phyloP scores from a whole-genome alignment of 2,797 vertebrate species.

The Nothura maculosa region DNA sequence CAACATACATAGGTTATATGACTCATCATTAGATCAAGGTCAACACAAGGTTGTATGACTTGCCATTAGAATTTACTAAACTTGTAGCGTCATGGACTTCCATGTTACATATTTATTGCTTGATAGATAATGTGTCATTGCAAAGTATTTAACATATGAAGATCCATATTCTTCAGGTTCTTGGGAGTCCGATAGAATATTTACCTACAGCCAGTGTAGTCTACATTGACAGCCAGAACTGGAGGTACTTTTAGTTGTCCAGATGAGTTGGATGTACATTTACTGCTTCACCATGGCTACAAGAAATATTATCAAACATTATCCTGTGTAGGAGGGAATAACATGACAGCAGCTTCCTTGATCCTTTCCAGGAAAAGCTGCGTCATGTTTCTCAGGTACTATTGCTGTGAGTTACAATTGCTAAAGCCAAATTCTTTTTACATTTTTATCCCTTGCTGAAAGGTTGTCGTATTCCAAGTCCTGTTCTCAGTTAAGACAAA shows the following conservation, averaged over 20 bases:
- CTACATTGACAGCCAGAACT: background rate
- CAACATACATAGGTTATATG: background rate
- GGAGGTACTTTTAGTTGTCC: background rate
- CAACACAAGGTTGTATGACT: background rate
- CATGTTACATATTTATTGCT: background rate
- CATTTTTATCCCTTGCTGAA: conserved; percentile 14
- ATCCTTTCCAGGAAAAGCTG: conserved; percentile 18
- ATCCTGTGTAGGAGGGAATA: background rate
- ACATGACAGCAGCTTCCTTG: background rate
- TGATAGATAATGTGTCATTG: background rate
- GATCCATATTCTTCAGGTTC: background rate
- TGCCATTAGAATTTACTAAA: background rate
- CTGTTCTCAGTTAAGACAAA: background rate
- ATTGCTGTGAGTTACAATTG: background rate
- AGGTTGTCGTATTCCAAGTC: background rate
- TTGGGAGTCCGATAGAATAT: background rate
- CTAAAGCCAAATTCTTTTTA: background rate
- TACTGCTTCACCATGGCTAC: background rate
- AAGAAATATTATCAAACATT: background rate
- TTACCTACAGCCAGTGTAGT: background rate
- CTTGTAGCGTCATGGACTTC: background rate
- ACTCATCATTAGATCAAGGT: background rate
- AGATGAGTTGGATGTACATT: background rate
- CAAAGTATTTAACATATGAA: background rate
- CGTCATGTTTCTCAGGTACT: background rate